Conservation (phyloP, 2,797 vertebrate genomes). For the Hipposideros larvatus region DNA sequence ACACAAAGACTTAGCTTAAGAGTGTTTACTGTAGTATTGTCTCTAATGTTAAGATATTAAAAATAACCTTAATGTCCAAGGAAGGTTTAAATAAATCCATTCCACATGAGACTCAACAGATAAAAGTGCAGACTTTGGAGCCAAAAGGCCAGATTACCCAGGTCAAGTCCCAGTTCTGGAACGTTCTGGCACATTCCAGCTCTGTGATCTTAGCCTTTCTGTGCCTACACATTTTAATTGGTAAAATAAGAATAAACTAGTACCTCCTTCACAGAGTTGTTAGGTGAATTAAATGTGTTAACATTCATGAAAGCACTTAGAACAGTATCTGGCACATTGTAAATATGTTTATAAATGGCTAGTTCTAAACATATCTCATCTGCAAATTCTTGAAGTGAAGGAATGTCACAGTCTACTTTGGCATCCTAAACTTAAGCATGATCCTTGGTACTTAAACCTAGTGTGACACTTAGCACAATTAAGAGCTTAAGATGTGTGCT, state of each 20-base stretch:
- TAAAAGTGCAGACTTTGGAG: background rate
- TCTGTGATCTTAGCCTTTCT: conserved; percentile 12
- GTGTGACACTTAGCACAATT: background rate
- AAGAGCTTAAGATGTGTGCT: background rate
- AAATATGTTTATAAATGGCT: background rate
- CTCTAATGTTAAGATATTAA: conserved; percentile 29
- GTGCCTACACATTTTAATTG: background rate
- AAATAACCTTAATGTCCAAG: background rate
- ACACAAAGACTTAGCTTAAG: background rate
- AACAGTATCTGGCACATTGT: background rate
- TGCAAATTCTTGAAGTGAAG: background rate
- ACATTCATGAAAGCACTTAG: background rate
- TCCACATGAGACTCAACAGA: background rate
- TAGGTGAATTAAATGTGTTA: background rate
- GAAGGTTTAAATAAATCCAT: background rate
- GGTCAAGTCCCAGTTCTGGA: background rate
- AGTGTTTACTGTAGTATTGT: background rate
- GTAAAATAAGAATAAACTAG: background rate
- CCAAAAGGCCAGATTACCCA: background rate
- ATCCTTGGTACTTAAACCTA: background rate
- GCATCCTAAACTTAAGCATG: background rate
- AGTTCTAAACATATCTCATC: background rate
- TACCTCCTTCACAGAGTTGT: background rate
- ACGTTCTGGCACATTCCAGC: background rate
- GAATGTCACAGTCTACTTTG: background rate